Conservation (phyloP, 2,113 vertebrate genomes). For the Cnemophilus loriae region DNA sequence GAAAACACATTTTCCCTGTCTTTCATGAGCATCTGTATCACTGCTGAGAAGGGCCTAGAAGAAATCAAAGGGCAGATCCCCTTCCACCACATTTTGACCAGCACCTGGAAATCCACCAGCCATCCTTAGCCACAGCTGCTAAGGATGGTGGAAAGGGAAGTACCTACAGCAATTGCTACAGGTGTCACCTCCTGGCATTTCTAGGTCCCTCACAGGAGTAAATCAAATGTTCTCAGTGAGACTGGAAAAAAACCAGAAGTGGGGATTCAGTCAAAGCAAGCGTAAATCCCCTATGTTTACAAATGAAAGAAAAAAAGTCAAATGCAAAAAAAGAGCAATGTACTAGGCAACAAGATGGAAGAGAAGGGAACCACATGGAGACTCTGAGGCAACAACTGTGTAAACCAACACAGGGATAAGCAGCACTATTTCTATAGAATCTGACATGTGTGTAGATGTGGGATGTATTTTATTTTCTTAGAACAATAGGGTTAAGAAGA, state of each 20-base stretch:
- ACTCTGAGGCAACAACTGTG: not conserved
- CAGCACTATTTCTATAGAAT: not conserved
- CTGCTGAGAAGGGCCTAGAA: not conserved
- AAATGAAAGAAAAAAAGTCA: not conserved
- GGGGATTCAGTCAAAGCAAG: not conserved
- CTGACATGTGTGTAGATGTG: not conserved
- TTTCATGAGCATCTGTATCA: not conserved
- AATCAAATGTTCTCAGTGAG: not conserved
- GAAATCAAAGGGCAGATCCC: not conserved
- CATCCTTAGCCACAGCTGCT: not conserved
- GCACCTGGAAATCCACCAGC: not conserved
- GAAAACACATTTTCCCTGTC: not conserved
- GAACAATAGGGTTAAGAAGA: not conserved
- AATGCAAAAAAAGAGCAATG: not conserved
- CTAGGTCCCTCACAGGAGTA: not conserved
- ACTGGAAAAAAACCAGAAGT: not conserved
- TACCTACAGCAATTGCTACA: not conserved
- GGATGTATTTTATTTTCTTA: not conserved
- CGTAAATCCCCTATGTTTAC: accelerated
- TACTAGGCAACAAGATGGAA: not conserved
- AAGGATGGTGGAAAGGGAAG: not conserved
- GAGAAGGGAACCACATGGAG: not conserved
- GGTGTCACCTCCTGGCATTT: not conserved
- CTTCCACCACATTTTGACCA: not conserved
- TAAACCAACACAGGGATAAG: not conserved